These are phyloP conservation scores for Stenolophus ochropezus DNA, from an alignment of 2,888 invertebrate species.

Conservation along the genomic window DNA sequence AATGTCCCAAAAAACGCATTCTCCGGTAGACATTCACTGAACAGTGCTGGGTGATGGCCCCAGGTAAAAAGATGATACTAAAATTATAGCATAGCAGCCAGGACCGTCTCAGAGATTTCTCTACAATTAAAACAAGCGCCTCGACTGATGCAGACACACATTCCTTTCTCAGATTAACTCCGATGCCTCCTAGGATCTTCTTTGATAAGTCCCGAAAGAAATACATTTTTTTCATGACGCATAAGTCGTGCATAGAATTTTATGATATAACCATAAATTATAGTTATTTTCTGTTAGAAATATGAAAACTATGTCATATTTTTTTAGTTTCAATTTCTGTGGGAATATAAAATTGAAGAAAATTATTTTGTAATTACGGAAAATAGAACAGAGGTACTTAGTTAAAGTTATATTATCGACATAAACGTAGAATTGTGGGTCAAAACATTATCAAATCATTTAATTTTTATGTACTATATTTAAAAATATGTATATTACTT, in stretches of 20 bases:
- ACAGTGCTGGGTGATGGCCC: conserved; percentile 40
- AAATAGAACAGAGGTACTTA: too few relatives aligned
- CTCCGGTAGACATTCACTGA: conserved; percentile 46
- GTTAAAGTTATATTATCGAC: too few relatives aligned
- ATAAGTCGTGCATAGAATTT: neutral
- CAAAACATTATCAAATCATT: too few relatives aligned
- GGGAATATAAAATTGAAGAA: neutral
- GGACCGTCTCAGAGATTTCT: conserved; percentile 37
- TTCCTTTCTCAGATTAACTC: neutral
- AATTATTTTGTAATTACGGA: neutral
- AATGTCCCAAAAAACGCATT: conserved; percentile 49
- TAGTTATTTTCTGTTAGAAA: conserved; percentile 6
- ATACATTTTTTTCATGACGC: conserved; percentile 1
- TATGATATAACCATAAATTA: conserved; percentile 10
- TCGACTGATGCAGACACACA: neutral
- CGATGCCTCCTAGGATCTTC: neutral
- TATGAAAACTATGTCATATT: neutral
- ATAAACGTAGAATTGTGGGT: too few relatives aligned
- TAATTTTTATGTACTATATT: too few relatives aligned
- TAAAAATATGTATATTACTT: too few relatives aligned
- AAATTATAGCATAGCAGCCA: conserved; percentile 38
- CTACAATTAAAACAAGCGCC: neutral
- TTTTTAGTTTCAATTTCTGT: neutral
- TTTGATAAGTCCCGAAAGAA: conserved; percentile 7
- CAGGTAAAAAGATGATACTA: conserved; percentile 50